A percentile compares a stretch with the other conserved stretches of the same genome.
phyloP scores from a whole-genome alignment of 2,888 invertebrate genomes.

The Tachina lurida region DNA sequence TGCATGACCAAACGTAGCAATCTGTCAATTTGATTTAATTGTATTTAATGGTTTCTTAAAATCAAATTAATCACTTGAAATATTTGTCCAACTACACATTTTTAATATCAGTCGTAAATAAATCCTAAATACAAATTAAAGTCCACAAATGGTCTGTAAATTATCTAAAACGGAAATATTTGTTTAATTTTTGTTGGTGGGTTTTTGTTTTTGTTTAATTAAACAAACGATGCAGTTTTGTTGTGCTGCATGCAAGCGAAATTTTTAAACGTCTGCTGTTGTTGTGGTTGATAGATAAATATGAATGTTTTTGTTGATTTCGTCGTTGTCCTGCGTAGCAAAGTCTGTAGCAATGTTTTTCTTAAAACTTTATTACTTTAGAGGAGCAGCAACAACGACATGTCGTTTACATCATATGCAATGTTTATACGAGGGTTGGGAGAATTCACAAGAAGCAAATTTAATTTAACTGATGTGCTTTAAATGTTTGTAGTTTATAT shows the following conservation, averaged over 20 bases:
- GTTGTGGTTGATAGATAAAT: not conserved
- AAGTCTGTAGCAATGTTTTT: slow-evolving; percentile 2
- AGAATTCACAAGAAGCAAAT: not conserved
- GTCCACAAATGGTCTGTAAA: slow-evolving; percentile 62
- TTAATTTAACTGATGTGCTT: too few species aligned
- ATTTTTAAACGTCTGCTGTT: slow-evolving; percentile 27
- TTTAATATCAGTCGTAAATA: slow-evolving; percentile 50
- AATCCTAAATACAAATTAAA: slow-evolving; percentile 55
- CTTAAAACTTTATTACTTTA: slow-evolving; percentile 6
- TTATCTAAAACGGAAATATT: slow-evolving; percentile 67
- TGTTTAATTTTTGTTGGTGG: slow-evolving; percentile 54
- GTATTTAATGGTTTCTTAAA: slow-evolving; percentile 73
- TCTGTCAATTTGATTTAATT: slow-evolving; percentile 73
- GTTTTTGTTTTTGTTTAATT: slow-evolving; percentile 2
- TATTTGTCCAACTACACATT: slow-evolving; percentile 31
- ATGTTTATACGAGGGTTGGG: not conserved
- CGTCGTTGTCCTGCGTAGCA: not conserved
- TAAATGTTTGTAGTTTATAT: too few species aligned
- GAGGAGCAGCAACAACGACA: slow-evolving; percentile 43
- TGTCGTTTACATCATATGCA: slow-evolving; percentile 51
- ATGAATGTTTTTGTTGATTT: slow-evolving; percentile 5
- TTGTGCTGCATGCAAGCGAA: slow-evolving; percentile 9
- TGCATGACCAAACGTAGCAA: slow-evolving; percentile 68
- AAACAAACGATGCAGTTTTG: slow-evolving; percentile 43
- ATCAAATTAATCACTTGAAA: slow-evolving; percentile 72